Base-by-base conservation (phyloP, 2,797 vertebrate species). In the Triplophysa bombifrons region DNA sequence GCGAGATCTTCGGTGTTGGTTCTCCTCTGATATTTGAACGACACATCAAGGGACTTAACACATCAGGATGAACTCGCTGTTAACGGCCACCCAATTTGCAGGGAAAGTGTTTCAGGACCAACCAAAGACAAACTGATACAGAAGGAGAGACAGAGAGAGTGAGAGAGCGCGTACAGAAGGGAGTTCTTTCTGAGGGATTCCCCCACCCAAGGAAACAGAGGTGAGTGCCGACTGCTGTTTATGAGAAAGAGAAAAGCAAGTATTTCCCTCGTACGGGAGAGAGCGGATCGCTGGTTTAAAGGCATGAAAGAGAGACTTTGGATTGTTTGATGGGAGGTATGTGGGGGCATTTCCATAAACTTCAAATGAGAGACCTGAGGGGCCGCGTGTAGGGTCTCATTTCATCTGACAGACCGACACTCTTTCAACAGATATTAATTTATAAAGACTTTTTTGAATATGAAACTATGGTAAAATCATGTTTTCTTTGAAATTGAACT, bases 1-100 rank as follows among this genome's bases (percentile, higher is more conserved):
- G 88, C 86, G 50, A 88, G 82, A 89, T 89, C 89, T 92, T 88
- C 84, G 81, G 80, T 84, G 85, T 86, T 86, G 89, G 82, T 87
- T 85, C 84, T 86, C 84, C 41, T 64, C 46, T 50, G n/a, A 41
- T 63, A 44, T 78, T 27, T 72, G 58, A 55, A 30, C 2, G 48
- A 79, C 69, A 64, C 48, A 55, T 44, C 34, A 50, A 41, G 30
- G 48, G 34, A 2, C 5, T 53, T n/a, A 0, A 19, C 20, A 44
- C 20, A 78, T 72, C 30, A 65, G 69, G 48, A 79, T 72, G 58
- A 65, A 25, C 63, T 76, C 25, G 50, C 53, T 20, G 56, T 72
- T 64, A 76, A 65, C 72, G 38, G 66, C 66, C 80, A 72, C 20
- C n/a, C 13, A 17, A 16, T 4, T 11, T 9, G 14, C 55, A 19